Evolutionary conservation across 2,888 invertebrate genomes (phyloP), one percentile per base, ranked within the genome.

Genomic region (Dastarcus helophoroides): DNA sequence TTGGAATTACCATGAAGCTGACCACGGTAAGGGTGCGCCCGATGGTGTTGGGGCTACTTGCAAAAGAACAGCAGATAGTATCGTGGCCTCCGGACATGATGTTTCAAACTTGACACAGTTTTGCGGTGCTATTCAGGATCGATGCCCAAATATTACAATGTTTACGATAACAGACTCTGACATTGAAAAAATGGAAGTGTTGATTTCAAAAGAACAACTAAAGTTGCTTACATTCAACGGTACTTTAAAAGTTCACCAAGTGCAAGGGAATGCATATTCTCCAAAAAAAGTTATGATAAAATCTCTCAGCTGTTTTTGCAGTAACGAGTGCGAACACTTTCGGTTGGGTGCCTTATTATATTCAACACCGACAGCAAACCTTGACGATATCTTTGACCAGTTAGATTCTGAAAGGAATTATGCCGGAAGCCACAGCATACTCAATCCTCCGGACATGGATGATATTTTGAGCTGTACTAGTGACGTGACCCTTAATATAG

Each of bases 11-110:
- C 42, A 41, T 33, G 47, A 49, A 34, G 37, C 45, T 26, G 51
- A 53, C 4, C 50, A 51, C 33, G 51, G 54, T 2, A 53, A 54
- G 31, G 53, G 51, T 12, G 50, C 53, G 25, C 48, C 53, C 3
- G 50, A 53, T 46, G 52, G 52, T 31, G 37, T 54, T 24, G 51
- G 53, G 8, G 54, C 46, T 11, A 42, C 41, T 4, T 51, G 51
- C 33, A 56, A 58, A 33, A 29, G 52, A 44, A 53, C 48, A 7
- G 53, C 54, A 24, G 49, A 56, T 34, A 26, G 40, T 37, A 34
- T 51, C 2, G 42, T 56, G 16, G 50, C 51, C 34, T 27, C 30
- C 27, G 48, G 49, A 43, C 42, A 39, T 26, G 53, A 54, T 38
- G 42, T 54, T 14, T 43, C 45, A 19, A 38, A 45, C 16, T 35